Evolutionary conservation across 37 sponge, comb jelly and placozoan species (phyloP).

Genomic region (Spongilla lacustris): DNA sequence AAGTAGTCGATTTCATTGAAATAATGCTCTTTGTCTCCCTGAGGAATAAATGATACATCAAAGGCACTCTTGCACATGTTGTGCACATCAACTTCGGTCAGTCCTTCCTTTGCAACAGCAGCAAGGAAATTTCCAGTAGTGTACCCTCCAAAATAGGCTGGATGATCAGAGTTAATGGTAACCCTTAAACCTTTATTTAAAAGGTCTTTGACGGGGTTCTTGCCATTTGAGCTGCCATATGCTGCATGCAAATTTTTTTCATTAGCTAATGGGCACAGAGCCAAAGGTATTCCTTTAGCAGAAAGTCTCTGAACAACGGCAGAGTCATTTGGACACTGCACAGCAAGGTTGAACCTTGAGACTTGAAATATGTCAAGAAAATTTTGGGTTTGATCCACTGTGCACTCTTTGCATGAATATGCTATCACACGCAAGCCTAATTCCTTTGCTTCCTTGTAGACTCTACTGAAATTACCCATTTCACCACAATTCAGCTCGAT

Average conservation of each 20-base stretch:
- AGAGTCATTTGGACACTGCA: slow-evolving; percentile 61
- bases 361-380: slow-evolving; percentile 46
- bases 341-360: slow-evolving; percentile 63
- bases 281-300: slow-evolving; percentile 49
- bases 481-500: slow-evolving; percentile 75
- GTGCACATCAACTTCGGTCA: slow-evolving; percentile 58
- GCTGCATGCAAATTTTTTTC: slow-evolving; percentile 58
- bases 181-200: slow-evolving; percentile 60
- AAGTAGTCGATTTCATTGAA: slow-evolving; percentile 39
- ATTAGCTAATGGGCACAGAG: slow-evolving; percentile 76
- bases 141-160: slow-evolving; percentile 87
- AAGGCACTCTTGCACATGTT: slow-evolving; percentile 71
- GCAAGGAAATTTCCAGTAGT: slow-evolving; percentile 67
- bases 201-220: slow-evolving; percentile 36
- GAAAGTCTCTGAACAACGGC: slow-evolving; percentile 40
- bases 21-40: slow-evolving; percentile 48
- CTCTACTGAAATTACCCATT: slow-evolving; percentile 60
- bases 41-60: slow-evolving; percentile 59
- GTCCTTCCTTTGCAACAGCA: background rate
- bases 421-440: slow-evolving; percentile 75
- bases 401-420: slow-evolving; percentile 70
- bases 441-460: slow-evolving; percentile 47
- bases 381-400: slow-evolving; percentile 54
- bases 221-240: slow-evolving; percentile 41
- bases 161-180: slow-evolving; percentile 83